These are phyloP conservation scores for Teleiodes luculella DNA, from an alignment of 2,888 invertebrate species.

Conservation along the genomic window DNA sequence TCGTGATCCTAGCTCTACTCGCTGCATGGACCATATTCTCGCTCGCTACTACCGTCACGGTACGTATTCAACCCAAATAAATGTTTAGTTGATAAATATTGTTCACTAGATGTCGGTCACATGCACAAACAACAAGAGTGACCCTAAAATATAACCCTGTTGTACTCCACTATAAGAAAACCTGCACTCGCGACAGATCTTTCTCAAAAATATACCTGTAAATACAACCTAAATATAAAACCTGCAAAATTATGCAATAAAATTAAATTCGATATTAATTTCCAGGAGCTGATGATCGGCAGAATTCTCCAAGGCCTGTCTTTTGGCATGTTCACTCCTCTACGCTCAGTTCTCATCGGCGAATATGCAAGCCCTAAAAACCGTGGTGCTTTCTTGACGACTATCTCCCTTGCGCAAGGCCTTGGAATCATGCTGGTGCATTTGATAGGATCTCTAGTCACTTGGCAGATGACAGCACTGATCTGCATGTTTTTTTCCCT, in stretches of 20 bases:
- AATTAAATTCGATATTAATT: not conserved
- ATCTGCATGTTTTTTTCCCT: conserved; percentile 63
- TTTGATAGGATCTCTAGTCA: conserved; percentile 76
- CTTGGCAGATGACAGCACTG: conserved; percentile 76
- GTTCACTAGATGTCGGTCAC: too few species aligned
- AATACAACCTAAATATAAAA: too few species aligned
- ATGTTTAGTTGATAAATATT: too few species aligned
- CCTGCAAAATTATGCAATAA: not conserved
- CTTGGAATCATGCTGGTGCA: conserved; percentile 81
- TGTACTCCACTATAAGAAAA: too few species aligned
- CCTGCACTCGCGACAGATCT: too few species aligned
- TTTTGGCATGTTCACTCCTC: conserved; percentile 68
- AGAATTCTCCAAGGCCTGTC: conserved; percentile 52
- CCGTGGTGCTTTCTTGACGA: conserved; percentile 79
- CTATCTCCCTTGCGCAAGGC: conserved; percentile 77
- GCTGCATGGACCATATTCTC: conserved; percentile 69
- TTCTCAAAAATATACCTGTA: not conserved
- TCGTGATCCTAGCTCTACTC: conserved; percentile 57
- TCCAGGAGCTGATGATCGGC: conserved; percentile 13
- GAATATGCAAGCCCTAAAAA: conserved; percentile 78
- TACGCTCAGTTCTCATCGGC: conserved; percentile 72
- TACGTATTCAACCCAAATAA: conserved; percentile 17
- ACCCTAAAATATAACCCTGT: too few species aligned
- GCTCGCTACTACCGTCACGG: conserved; percentile 48
- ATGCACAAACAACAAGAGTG: too few species aligned